Conservation (phyloP, 1,140 invertebrate species). For the Cylas formicarius region DNA sequence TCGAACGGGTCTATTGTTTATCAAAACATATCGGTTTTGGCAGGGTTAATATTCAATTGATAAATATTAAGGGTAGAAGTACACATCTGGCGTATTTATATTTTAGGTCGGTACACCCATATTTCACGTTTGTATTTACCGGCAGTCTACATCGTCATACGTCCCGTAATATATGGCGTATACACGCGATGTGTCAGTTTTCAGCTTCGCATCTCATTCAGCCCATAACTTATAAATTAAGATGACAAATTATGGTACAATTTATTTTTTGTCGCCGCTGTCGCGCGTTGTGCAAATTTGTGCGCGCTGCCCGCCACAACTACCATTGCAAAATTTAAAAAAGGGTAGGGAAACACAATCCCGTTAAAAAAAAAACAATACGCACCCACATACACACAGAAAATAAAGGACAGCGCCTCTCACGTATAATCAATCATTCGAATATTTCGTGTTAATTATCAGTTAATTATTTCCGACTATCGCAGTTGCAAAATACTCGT, state of each 20-base stretch:
- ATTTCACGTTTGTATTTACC: slow-evolving; percentile 34
- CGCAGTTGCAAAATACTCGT: too few species aligned
- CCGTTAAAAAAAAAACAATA: too few species aligned
- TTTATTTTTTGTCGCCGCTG: slow-evolving; percentile 23
- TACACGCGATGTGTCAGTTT: slow-evolving; percentile 26
- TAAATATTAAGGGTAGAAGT: slow-evolving; percentile 30
- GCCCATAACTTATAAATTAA: slow-evolving; percentile 27
- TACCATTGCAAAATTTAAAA: too few species aligned
- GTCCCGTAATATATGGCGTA: slow-evolving; percentile 16
- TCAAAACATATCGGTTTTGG: slow-evolving; percentile 20
- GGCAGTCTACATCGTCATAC: slow-evolving; percentile 9
- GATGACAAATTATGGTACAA: slow-evolving; percentile 30
- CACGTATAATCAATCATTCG: too few species aligned
- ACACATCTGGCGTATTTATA: slow-evolving; percentile 27
- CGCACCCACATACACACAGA: too few species aligned
- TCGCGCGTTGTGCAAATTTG: neutral
- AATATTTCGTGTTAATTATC: too few species aligned
- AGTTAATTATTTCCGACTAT: too few species aligned
- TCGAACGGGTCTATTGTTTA: slow-evolving; percentile 18
- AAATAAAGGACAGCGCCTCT: too few species aligned
- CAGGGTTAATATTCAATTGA: slow-evolving; percentile 22
- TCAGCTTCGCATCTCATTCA: slow-evolving; percentile 21
- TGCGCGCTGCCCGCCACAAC: too few species aligned
- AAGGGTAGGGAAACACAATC: too few species aligned
- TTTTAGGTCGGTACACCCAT: slow-evolving; percentile 29